Conservation (phyloP, 2,113 vertebrate species). For the Indicator indicator region DNA sequence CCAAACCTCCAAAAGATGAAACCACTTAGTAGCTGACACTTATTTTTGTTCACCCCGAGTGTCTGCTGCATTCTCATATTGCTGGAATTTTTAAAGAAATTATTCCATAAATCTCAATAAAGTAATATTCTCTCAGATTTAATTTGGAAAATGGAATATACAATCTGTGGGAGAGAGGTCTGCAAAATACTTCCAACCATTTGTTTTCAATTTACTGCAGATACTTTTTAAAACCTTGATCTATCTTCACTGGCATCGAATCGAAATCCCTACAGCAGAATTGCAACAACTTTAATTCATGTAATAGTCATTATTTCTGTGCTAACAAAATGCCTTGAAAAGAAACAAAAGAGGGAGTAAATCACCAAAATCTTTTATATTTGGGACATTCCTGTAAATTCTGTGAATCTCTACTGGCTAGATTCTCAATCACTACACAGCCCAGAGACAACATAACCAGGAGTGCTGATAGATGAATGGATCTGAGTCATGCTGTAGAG, state of each 20-base stretch:
- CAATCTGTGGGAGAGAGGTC: conserved; percentile 69
- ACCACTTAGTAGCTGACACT: conserved; percentile 61
- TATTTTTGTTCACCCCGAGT: conserved; percentile 56
- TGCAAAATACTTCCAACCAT: conserved; percentile 67
- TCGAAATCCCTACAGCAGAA: conserved; percentile 50
- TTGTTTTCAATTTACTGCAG: conserved; percentile 64
- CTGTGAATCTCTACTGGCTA: background rate
- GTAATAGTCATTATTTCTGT: conserved; percentile 43
- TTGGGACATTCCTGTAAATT: background rate
- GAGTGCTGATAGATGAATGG: background rate
- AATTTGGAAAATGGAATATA: conserved; percentile 77
- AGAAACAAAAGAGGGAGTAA: background rate
- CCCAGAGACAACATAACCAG: background rate
- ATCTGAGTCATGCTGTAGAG: background rate
- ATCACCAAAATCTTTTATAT: background rate
- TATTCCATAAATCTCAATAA: conserved; percentile 78
- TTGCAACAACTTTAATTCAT: conserved; percentile 57
- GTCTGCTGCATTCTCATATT: conserved; percentile 61
- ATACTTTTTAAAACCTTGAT: conserved; percentile 61
- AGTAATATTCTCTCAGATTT: conserved; percentile 72
- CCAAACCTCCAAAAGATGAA: conserved; percentile 12
- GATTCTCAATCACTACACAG: background rate
- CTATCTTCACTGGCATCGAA: conserved; percentile 27
- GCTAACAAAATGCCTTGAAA: conserved; percentile 18
- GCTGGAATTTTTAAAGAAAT: conserved; percentile 67